Conservation (phyloP, 2,113 vertebrate species). For the Osmerus eperlanus region DNA sequence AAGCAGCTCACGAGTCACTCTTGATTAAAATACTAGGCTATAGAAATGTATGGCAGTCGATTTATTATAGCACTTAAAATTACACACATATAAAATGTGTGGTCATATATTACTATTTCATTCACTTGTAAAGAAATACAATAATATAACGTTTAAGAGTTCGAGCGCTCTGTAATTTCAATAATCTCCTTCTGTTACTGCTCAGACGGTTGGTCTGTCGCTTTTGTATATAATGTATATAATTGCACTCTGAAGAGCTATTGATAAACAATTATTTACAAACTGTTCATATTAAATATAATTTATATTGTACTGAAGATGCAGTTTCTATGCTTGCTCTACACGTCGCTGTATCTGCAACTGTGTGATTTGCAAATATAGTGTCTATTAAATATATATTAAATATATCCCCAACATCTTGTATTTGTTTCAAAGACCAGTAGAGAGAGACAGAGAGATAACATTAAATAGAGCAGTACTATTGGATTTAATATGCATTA, state of each 20-base stretch:
- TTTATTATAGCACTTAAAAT: constrained; percentile 1
- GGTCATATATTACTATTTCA: too few relatives aligned
- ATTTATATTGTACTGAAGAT: constrained; percentile 49
- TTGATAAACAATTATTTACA: constrained; percentile 28
- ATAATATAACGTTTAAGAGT: too few relatives aligned
- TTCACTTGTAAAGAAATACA: too few relatives aligned
- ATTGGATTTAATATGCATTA: constrained; percentile 56
- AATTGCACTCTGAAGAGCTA: constrained; percentile 26
- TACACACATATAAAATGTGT: background rate
- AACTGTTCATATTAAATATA: constrained; percentile 27
- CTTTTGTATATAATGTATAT: constrained; percentile 17
- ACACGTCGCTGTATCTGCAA: constrained; percentile 19
- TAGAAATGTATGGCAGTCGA: background rate
- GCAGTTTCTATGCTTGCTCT: constrained; percentile 45
- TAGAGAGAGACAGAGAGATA: constrained; percentile 3
- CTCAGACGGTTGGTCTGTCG: constrained; percentile 25
- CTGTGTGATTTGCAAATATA: constrained; percentile 37
- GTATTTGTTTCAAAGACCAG: background rate
- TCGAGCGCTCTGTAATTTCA: background rate
- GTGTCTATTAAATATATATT: constrained; percentile 46
- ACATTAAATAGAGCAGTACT: background rate
- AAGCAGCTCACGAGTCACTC: constrained; percentile 54
- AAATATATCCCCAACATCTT: constrained; percentile 38
- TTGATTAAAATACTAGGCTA: constrained; percentile 36
- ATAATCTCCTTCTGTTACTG: constrained; percentile 25